Base-by-base conservation (phyloP, 2,888 invertebrate species). In the Phaedon cochleariae region DNA sequence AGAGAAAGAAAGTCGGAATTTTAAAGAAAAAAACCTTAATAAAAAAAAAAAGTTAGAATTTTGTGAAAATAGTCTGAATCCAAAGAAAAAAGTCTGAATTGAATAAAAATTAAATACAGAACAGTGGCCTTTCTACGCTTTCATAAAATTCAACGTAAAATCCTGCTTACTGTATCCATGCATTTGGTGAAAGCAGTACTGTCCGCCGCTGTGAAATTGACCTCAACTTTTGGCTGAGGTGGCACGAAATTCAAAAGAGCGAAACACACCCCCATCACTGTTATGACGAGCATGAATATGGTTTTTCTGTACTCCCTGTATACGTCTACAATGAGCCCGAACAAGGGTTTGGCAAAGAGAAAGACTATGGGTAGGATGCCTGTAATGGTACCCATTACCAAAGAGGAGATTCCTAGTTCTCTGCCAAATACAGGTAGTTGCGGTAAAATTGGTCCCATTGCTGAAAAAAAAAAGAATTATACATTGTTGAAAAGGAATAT, bases 401-500 rank as follows among this genome's bases (percentile, higher is more conserved):
- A 85, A 0, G 93, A 88, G 0, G 92, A 90, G 21, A 94, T 87
- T 7, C 94, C 94, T 71, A 94, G 83, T 81, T 94, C 91, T 72
- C 90, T 89, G 0, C 92, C 94, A 81, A 89, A 91, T 10, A 94
- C 93, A 64, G 90, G 87, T 49, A 93, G 82, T 79, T 92, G 94
- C 0, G 94, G 94, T 34, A 94, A 84, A 53, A 94, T 88, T 0
- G 94, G 93, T 0, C 94, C 94, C 84, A 93, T 87, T 0, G 93
- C 94, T 94, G 83, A 57, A 84, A 84, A 73, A 74, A 72, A 26
- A 7, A 26, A 7, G 26, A 26, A 26, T 26, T 26, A 26, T 7
- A n/a, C n/a, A n/a, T n/a, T n/a, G n/a, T n/a, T n/a, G n/a, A n/a
- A n/a, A n/a, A n/a, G n/a, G n/a, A n/a, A n/a, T n/a, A n/a, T n/a